These are phyloP conservation scores for Centruroides sculpturatus DNA, from an alignment of 1,140 invertebrate species.

Conservation along the genomic window DNA sequence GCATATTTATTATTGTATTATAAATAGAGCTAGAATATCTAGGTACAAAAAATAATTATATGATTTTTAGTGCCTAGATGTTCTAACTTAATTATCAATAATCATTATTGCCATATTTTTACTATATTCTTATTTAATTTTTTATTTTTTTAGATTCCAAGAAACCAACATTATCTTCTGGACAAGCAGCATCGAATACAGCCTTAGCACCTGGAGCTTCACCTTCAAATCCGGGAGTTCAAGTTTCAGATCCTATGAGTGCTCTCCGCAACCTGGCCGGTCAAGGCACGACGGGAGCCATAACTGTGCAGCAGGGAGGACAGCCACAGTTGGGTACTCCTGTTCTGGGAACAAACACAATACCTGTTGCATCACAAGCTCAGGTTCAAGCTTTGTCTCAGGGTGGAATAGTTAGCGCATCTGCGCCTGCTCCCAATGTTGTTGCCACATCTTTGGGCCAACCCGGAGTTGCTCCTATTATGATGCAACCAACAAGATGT, in stretches of 20 bases:
- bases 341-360: constrained; percentile 1
- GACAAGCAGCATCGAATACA: constrained; percentile 1
- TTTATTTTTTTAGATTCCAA: too few relatives aligned
- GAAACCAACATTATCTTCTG: too few relatives aligned
- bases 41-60: too few relatives aligned
- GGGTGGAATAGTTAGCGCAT: constrained; percentile 1
- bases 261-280: constrained; percentile 69
- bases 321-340: constrained; percentile 9
- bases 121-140: too few relatives aligned
- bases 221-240: neutral
- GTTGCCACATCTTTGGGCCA: constrained; percentile 7
- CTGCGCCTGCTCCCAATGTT: constrained; percentile 7
- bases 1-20: too few relatives aligned
- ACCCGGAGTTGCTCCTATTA: constrained; percentile 15
- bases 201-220: constrained; percentile 1
- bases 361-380: constrained; percentile 2
- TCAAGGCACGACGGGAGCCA: constrained; percentile 31
- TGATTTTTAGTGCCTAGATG: too few relatives aligned
- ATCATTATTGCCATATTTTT: too few relatives aligned
- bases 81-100: too few relatives aligned
- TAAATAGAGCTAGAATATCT: too few relatives aligned
- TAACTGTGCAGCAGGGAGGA: constrained; percentile 10
- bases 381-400: constrained; percentile 3
- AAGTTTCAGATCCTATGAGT: constrained; percentile 61
- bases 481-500: constrained; percentile 16